A percentile compares a stretch with the other conserved stretches of the same genome.
Evolutionary conservation across 2,888 invertebrate genomes (phyloP).

Genomic region (Nomada goodeniana): DNA sequence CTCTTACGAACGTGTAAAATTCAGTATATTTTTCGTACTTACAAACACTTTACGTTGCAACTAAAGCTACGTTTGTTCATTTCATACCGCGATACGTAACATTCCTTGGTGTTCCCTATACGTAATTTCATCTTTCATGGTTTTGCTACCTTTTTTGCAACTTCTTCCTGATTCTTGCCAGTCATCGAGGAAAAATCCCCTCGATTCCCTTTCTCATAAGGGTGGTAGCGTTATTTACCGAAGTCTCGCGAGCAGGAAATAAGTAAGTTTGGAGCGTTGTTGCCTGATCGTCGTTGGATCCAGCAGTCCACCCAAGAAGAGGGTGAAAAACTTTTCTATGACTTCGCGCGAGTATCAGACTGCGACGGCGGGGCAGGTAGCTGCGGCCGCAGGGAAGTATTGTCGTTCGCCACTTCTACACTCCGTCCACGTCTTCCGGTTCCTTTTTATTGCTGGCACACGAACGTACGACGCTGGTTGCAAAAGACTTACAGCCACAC

Average conservation of each 20-base stretch:
- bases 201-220: slow-evolving; percentile 41
- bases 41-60: no score
- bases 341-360: slow-evolving; percentile 59
- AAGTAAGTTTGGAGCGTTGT: slow-evolving; percentile 68
- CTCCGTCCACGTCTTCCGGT: slow-evolving; percentile 72
- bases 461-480: slow-evolving; percentile 52
- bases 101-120: no score
- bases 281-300: slow-evolving; percentile 64
- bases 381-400: slow-evolving; percentile 55
- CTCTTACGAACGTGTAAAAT: no score
- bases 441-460: slow-evolving; percentile 70
- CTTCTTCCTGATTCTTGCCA: background rate
- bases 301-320: slow-evolving; percentile 1
- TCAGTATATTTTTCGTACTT: no score
- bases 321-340: slow-evolving; percentile 67
- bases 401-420: slow-evolving; percentile 69
- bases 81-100: no score
- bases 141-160: background rate
- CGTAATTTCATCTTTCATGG: no score
- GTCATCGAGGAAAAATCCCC: slow-evolving; percentile 7
- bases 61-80: no score
- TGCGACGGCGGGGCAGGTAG: slow-evolving; percentile 44
- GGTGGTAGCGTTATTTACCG: slow-evolving; percentile 58
- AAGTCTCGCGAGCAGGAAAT: slow-evolving; percentile 64
- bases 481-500: slow-evolving; percentile 64